Evolutionary conservation across 2,797 vertebrate species (phyloP), one percentile per base, ranked within the genome.

Genomic region (Urophycis tenuis): DNA sequence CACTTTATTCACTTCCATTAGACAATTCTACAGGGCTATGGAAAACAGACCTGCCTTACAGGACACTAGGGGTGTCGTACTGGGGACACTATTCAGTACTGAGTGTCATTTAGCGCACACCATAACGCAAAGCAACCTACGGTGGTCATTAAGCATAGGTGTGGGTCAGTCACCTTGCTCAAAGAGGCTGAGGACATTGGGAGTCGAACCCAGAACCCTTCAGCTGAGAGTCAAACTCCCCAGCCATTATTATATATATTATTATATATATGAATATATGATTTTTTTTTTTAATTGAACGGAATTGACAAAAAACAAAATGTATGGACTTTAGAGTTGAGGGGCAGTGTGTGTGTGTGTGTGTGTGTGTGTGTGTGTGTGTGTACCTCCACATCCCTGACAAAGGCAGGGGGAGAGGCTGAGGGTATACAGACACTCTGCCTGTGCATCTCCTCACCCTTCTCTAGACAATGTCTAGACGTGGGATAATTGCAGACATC

Each of bases 401-500:
- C 45, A 36, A 73, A 73, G 76, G 72, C 71, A 39, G 32, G 29
- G 31, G 31, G 41, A 74, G 36, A 39, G 34, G 64, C 36, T 81
- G 74, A 49, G 77, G 77, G 82, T 29, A 76, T 32, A 67, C 84
- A 82, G 81, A 77, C 83, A 78, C 72, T 82, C 82, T 80, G 79
- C 83, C 71, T 71, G 81, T 86, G 82, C 80, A 88, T 89, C 88
- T 86, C 85, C 87, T 79, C 85, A 86, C 88, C 93, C 93, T 94
- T 91, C 92, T 91, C 93, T 93, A 96, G 95, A 96, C 95, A 94
- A 91, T 93, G 96, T 97, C 95, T 97, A 97, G 96, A 97, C 95
- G 92, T 83, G 49, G 91, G 85, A 95, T 95, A 95, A 96, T 96
- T 96, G 96, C 94, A 95, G 95, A 94, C 93, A 95, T 92, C 94